phyloP scores from a whole-genome alignment of 2,888 invertebrate genomes.

The Cordilura impudica region DNA sequence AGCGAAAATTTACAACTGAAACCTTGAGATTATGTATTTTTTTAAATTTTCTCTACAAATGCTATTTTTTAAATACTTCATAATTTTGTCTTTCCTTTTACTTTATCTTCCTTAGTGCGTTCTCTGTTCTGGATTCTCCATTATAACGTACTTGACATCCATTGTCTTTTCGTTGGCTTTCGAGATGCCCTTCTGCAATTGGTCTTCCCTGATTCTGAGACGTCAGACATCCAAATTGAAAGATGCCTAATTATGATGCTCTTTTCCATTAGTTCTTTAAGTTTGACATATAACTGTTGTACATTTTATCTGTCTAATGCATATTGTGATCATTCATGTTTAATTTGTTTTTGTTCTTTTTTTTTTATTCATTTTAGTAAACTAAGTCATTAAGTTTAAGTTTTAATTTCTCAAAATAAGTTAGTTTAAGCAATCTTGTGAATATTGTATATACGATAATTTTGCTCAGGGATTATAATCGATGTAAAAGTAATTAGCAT shows the following conservation, averaged over 20 bases:
- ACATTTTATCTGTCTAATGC: constrained; percentile 3
- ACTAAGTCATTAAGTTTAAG: constrained; percentile 51
- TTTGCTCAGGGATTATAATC: constrained; percentile 52
- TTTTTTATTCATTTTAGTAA: constrained; percentile 28
- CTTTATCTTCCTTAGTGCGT: constrained; percentile 68
- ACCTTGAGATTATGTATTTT: too few relatives aligned
- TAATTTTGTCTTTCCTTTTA: neutral
- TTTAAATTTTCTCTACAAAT: too few relatives aligned
- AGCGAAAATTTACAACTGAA: too few relatives aligned
- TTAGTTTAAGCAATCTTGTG: constrained; percentile 23
- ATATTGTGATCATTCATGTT: constrained; percentile 57
- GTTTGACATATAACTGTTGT: neutral
- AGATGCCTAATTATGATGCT: constrained; percentile 44
- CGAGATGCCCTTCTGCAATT: constrained; percentile 75
- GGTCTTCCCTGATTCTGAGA: constrained; percentile 70
- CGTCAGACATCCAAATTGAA: constrained; percentile 46
- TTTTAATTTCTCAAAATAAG: neutral
- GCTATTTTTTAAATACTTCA: neutral
- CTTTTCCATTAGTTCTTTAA: neutral
- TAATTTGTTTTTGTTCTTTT: neutral
- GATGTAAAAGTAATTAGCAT: constrained; percentile 17
- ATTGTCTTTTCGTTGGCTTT: constrained; percentile 75
- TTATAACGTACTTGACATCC: constrained; percentile 73
- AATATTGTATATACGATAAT: constrained; percentile 31
- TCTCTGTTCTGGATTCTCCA: constrained; percentile 73